Percentiles rank a stretch among this genome's conserved stretches.
Evolutionary conservation across 2,113 vertebrate genomes (phyloP).

Genomic region (Dasyornis broadbenti): DNA sequence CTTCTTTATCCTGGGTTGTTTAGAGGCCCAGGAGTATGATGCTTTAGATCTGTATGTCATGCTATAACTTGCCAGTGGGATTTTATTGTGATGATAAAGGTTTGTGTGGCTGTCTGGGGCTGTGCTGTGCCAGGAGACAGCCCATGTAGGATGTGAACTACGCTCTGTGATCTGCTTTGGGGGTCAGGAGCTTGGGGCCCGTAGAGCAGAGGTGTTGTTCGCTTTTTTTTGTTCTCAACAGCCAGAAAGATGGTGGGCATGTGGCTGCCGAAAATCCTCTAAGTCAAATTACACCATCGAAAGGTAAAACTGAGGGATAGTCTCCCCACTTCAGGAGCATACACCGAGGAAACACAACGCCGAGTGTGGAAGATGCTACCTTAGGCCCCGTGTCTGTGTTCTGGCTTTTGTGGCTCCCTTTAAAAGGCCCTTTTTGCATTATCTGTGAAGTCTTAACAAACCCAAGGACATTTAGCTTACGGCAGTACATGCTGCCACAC

Average conservation of each 20-base stretch:
- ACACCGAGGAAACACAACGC: accelerated
- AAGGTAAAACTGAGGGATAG: background rate
- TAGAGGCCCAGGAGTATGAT: background rate
- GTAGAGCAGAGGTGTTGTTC: accelerated
- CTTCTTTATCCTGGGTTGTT: background rate
- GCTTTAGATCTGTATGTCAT: background rate
- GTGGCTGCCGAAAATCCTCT: background rate
- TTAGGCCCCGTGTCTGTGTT: background rate
- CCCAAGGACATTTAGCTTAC: background rate
- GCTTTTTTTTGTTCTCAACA: background rate
- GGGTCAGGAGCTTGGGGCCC: background rate
- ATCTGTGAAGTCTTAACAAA: background rate
- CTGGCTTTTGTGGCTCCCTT: background rate
- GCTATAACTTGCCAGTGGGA: background rate
- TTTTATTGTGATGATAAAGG: background rate
- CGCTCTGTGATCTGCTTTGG: accelerated
- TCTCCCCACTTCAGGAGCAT: background rate
- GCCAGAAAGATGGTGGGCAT: background rate
- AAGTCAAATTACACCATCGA: background rate
- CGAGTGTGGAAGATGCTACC: background rate
- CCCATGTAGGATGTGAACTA: background rate
- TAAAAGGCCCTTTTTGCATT: background rate
- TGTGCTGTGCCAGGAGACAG: background rate
- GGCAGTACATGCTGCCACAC: background rate
- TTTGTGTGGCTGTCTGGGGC: background rate